These are phyloP conservation scores for Cynopterus brachyotis DNA, from an alignment of 2,113 vertebrate species.

Conservation along the genomic window DNA sequence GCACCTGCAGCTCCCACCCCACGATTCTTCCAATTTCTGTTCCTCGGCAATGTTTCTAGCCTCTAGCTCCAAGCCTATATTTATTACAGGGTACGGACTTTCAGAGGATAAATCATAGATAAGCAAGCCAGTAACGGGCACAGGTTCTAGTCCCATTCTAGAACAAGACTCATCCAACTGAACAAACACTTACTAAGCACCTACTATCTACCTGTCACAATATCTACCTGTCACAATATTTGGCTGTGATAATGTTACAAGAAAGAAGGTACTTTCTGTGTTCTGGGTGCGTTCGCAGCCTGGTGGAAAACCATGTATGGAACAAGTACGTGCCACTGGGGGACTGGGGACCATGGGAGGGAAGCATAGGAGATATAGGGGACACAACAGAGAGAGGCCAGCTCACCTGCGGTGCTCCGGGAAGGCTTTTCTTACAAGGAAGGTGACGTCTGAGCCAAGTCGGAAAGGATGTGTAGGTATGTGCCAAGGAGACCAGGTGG, in stretches of 20 bases:
- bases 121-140: not conserved
- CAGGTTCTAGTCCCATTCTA: not conserved
- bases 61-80: not conserved
- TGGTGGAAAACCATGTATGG: not conserved
- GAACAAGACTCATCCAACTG: not conserved
- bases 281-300: not conserved
- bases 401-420: not conserved
- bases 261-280: not conserved
- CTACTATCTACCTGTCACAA: not conserved
- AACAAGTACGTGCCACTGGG: not conserved
- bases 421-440: not conserved
- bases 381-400: not conserved
- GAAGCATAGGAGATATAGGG: no score
- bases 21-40: not conserved
- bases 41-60: not conserved
- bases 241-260: not conserved
- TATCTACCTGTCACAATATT: not conserved
- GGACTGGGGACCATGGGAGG: not conserved
- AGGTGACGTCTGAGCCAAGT: not conserved
- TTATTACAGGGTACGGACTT: not conserved
- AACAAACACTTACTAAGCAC: not conserved
- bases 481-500: not conserved
- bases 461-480: not conserved
- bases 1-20: not conserved
- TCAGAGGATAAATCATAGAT: not conserved